These are phyloP conservation scores for Elysia crispata DNA, from an alignment of 2,888 invertebrate species.

Conservation along the genomic window DNA sequence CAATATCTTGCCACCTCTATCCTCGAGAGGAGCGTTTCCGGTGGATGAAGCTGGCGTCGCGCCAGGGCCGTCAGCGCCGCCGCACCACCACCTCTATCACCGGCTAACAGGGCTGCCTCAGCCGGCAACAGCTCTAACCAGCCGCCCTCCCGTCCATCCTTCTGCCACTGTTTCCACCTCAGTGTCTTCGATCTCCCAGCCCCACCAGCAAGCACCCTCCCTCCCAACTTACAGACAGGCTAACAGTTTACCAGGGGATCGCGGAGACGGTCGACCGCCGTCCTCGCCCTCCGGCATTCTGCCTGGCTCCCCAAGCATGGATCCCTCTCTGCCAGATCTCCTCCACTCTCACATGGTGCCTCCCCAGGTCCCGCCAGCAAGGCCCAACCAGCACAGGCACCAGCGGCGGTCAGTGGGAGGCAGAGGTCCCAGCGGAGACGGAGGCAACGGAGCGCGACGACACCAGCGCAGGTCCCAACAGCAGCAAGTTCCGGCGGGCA, in stretches of 20 bases:
- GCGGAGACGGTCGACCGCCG: constrained; percentile 13
- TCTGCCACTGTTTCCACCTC: background rate
- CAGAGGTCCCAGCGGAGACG: constrained; percentile 48
- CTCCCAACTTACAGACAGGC: constrained; percentile 43
- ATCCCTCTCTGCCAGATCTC: constrained; percentile 66
- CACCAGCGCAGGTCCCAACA: background rate
- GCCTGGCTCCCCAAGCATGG: background rate
- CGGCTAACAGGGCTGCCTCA: background rate
- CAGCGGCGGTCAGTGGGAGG: constrained; percentile 52
- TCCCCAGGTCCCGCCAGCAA: constrained; percentile 57
- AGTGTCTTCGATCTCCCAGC: constrained; percentile 57
- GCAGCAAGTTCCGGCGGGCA: constrained; percentile 26
- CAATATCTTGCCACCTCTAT: background rate
- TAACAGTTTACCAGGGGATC: background rate
- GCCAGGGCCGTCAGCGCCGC: background rate
- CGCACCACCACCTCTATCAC: background rate
- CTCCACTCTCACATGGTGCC: constrained; percentile 69
- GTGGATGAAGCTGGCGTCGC: background rate
- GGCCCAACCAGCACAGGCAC: constrained; percentile 60
- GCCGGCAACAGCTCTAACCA: background rate
- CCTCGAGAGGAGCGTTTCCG: background rate
- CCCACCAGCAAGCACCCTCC: constrained; percentile 38
- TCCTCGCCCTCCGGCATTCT: background rate
- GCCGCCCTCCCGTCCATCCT: constrained; percentile 33
- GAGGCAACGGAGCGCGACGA: constrained; percentile 5